Evolutionary conservation across 2,113 vertebrate species (phyloP).

Genomic region (Numenius arquata): DNA sequence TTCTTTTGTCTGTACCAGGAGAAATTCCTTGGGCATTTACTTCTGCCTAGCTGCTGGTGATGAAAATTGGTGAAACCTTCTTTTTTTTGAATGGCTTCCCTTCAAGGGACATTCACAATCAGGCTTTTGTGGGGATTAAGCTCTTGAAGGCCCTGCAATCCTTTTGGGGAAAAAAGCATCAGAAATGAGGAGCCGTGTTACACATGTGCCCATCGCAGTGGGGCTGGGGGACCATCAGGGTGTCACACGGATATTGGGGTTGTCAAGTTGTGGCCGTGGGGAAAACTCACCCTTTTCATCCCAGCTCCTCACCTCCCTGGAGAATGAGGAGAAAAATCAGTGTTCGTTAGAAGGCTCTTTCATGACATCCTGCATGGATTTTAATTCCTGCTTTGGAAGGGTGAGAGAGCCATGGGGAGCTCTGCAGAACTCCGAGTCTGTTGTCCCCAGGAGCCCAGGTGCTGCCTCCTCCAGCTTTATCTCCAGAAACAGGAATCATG

Average conservation of each 20-base stretch:
- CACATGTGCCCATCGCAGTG: accelerated
- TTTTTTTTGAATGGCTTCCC: neutral
- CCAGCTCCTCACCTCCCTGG: neutral
- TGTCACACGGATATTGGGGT: no score
- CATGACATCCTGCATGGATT: neutral
- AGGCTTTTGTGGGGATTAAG: neutral
- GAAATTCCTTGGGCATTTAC: neutral
- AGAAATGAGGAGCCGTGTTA: neutral
- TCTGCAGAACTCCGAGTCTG: neutral
- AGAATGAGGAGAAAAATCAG: neutral
- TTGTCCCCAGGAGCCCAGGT: neutral
- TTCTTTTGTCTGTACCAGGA: neutral
- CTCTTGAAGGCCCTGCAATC: neutral
- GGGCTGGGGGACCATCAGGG: neutral
- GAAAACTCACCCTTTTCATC: neutral
- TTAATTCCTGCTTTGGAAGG: neutral
- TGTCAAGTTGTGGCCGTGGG: neutral
- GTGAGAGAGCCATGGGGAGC: neutral
- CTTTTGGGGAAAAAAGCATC: neutral
- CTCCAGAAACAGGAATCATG: neutral
- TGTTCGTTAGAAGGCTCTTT: neutral
- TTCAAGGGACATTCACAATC: neutral
- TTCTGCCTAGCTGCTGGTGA: neutral
- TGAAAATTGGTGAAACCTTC: neutral
- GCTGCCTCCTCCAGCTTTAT: neutral